Base-by-base conservation (phyloP, 2,888 invertebrate genomes). In the Aphidius colemani region DNA sequence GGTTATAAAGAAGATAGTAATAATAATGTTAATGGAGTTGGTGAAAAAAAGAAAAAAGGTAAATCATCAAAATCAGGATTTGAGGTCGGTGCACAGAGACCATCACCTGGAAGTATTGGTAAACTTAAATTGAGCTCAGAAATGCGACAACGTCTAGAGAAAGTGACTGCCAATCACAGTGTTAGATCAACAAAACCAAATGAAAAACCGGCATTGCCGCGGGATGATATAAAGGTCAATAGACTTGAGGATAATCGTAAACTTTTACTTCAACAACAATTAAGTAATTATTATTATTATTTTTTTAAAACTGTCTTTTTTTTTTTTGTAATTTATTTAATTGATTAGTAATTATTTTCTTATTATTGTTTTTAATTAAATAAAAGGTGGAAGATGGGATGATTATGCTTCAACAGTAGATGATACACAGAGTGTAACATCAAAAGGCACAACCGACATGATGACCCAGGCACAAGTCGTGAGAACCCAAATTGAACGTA, bases 81-180 rank as follows among this genome's bases (percentile, higher is more conserved):
- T 72, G 93, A 94, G 78, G 90, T 94, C 30, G 93, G 93, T 0
- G 92, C 92, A 0, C 89, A 91, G 64, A 85, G 93, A 49, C 93
- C 93, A 0, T 89, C 91, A 0, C 94, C 94, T 0, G 94, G 94
- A 3, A 94, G 94, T 77, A 92, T 96, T 6, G 95, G 96, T 0
- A 96, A 96, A 80, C 82, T 96, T 1, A 93, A 95, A 74, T 87
- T 96, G 7, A 95, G 94, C 76, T 92, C 93, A 0, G 95, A 96
- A 84, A 96, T 96, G 95, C 87, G 94, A 10, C 92, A 94, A 75
- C 87, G 95, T 68, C 80, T 96, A 66, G 96, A 96, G 79, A 88
- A 92, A 78, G 94, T 95, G 0, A 95, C 95, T 0, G 92, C 94
- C 0, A 93, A 92, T 72, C 94, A 95, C 79, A 94, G 94, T 3